These are phyloP conservation scores for Sanderia malayensis DNA, from an alignment of 30 jellyfish, hydroid and myxozoan genomes.

Conservation along the genomic window DNA sequence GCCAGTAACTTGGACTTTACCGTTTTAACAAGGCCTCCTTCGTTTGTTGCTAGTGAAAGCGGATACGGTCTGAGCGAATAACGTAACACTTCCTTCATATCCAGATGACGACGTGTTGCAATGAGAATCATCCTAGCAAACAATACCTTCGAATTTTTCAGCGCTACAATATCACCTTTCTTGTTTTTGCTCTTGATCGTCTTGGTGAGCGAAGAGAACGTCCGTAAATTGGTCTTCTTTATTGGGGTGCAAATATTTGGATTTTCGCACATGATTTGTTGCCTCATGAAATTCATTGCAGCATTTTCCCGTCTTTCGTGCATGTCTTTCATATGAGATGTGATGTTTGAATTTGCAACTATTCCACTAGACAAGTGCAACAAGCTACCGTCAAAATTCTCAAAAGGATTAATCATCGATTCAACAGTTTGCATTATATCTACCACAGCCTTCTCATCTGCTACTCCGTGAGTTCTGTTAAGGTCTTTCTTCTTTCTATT, in stretches of 20 bases:
- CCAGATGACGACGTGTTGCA: conserved; percentile 35
- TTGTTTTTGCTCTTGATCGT: conserved; percentile 16
- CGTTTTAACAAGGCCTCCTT: conserved; percentile 27
- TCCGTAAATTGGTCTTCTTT: conserved; percentile 44
- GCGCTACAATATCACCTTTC: conserved; percentile 43
- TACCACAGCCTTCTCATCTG: conserved; percentile 22
- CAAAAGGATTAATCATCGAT: conserved; percentile 27
- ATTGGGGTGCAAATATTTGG: conserved; percentile 32
- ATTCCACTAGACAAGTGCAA: conserved; percentile 36
- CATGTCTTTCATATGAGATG: conserved; percentile 29
- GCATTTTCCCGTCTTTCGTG: conserved; percentile 31
- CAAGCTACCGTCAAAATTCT: conserved; percentile 19
- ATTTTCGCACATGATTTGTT: conserved; percentile 19
- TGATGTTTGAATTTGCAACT: conserved; percentile 23
- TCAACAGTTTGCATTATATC: conserved; percentile 23
- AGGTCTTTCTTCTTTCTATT: conserved; percentile 34
- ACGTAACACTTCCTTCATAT: conserved; percentile 30
- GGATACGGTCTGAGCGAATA: conserved; percentile 48
- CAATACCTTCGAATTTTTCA: conserved; percentile 22
- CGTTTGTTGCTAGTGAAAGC: conserved; percentile 40
- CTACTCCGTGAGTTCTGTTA: conserved; percentile 19
- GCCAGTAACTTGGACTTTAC: conserved; percentile 31
- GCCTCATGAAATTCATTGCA: conserved; percentile 16
- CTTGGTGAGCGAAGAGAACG: conserved; percentile 23
- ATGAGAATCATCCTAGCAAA: conserved; percentile 43